Evolutionary conservation across 2,113 vertebrate species (phyloP), one percentile per base, ranked within the genome.

Genomic region (Psophia crepitans): DNA sequence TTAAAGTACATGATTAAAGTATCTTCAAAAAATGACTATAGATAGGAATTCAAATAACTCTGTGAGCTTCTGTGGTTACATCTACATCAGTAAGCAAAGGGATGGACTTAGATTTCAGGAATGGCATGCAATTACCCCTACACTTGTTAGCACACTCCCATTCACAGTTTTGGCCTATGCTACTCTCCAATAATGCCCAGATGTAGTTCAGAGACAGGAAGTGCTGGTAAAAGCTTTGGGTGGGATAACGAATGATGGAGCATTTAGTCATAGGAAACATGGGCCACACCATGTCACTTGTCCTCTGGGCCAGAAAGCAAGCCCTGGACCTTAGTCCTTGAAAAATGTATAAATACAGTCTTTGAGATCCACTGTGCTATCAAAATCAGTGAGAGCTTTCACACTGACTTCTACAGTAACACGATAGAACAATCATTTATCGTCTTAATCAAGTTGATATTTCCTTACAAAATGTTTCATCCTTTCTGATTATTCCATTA

Each of bases 281-380:
- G 23, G 21, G 35, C 16, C 32, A 33, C 1, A 0, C 15, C 14
- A 10, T 41, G 21, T 61, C 49, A 39, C 46, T 57, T n/a, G 4
- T 43, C 21, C 41, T 41, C 14, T 60, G 37, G 7, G 9, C 2
- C 15, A 73, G n/a, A 76, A 84, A 60, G 30, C 4, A 84, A 77
- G 14, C 11, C 39, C 49, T 37, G 35, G 24, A 28, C 21, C 7
- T 15, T n/a, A 87, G 48, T 21, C 28, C 17, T 80, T 64, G 3
- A 32, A 51, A 41, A 18, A 49, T 49, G 11, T 8, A 26, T 7
- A 20, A 26, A 23, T 2, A 41, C 0, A n/a, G 21, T 3, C 17
- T 37, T 73, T 23, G 15, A 30, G 49, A 51, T 46, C 8, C 37
- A 56, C 48, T 44, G 18, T 48, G 22, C 22, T 39, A 19, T 11